phyloP scores from a whole-genome alignment of 1,140 invertebrate genomes.

The Anoplolepis gracilipes region DNA sequence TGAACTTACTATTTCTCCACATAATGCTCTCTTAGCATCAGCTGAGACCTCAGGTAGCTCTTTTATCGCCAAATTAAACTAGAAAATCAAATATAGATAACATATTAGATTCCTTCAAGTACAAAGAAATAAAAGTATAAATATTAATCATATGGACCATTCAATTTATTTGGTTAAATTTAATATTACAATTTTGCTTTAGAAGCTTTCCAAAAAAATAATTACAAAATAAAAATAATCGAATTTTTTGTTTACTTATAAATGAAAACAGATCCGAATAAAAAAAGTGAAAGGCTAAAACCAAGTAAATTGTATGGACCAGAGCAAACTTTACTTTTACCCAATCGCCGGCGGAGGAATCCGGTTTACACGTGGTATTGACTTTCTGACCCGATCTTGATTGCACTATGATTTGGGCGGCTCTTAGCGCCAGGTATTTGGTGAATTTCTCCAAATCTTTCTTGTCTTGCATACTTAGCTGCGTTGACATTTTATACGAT shows the following conservation, averaged over 20 bases:
- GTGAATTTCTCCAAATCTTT: constrained; percentile 94
- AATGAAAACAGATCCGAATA: not conserved
- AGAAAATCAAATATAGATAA: constrained; percentile 78
- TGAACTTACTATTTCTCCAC: constrained; percentile 87
- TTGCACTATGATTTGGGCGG: constrained; percentile 95
- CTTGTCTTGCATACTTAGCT: constrained; percentile 89
- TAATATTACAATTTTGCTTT: not conserved
- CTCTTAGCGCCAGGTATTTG: constrained; percentile 95
- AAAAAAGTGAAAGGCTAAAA: not conserved
- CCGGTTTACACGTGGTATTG: constrained; percentile 91
- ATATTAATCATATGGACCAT: not conserved
- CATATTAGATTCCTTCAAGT: not conserved
- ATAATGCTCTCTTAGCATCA: constrained; percentile 91
- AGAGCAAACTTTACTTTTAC: constrained; percentile 84
- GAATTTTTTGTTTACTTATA: not conserved
- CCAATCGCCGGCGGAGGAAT: constrained; percentile 91
- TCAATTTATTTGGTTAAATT: constrained; percentile 38
- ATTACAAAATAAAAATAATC: constrained; percentile 7
- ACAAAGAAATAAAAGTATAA: not conserved
- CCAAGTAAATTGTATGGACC: constrained; percentile 3
- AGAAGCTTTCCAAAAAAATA: not conserved
- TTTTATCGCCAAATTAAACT: constrained; percentile 94
- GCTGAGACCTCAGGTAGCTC: constrained; percentile 92
- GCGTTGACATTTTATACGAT: constrained; percentile 82
- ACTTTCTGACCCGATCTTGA: constrained; percentile 94